Evolutionary conservation across 2,113 vertebrate genomes (phyloP).

Genomic region (Seriola dumerili): DNA sequence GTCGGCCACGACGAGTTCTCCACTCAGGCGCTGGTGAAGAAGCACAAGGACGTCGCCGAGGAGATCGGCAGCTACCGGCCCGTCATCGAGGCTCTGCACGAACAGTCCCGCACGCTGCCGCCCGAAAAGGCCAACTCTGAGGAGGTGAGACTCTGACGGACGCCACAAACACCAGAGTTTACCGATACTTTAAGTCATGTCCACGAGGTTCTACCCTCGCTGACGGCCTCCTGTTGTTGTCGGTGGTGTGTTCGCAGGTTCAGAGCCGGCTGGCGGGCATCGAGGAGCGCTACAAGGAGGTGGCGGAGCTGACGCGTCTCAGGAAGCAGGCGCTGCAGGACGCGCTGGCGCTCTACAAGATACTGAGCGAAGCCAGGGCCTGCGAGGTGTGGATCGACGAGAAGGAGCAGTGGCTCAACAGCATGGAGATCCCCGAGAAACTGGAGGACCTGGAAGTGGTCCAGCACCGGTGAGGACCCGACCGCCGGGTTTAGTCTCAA

Average conservation of each 20-base stretch:
- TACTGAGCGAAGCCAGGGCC: slow-evolving; percentile 95
- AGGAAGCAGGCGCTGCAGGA: slow-evolving; percentile 97
- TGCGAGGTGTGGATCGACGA: slow-evolving; percentile 98
- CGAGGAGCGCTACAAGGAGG: slow-evolving; percentile 96
- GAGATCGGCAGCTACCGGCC: slow-evolving; percentile 94
- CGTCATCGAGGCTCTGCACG: slow-evolving; percentile 92
- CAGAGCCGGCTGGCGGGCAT: slow-evolving; percentile 89
- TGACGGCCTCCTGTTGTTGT: not conserved
- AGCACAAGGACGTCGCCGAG: slow-evolving; percentile 97
- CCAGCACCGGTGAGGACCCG: slow-evolving; percentile 92
- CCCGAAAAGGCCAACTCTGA: slow-evolving; percentile 85
- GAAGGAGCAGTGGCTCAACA: slow-evolving; percentile 98
- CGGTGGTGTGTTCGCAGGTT: slow-evolving; percentile 46
- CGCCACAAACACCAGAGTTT: not conserved
- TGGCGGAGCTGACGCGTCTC: slow-evolving; percentile 92
- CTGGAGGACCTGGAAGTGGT: slow-evolving; percentile 98
- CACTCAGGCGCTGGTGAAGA: slow-evolving; percentile 96
- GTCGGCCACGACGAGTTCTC: slow-evolving; percentile 98
- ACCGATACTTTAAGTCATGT: no score
- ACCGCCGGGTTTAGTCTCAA: no score
- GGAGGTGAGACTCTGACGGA: slow-evolving; percentile 77
- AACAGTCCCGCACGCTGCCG: slow-evolving; percentile 90
- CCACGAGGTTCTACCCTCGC: not conserved
- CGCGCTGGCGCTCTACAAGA: slow-evolving; percentile 95
- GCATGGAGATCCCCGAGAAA: slow-evolving; percentile 97